Percentiles rank a stretch among this genome's conserved stretches.
phyloP scores from a whole-genome alignment of 1,140 invertebrate genomes.

The Sminthurides bifidus region DNA sequence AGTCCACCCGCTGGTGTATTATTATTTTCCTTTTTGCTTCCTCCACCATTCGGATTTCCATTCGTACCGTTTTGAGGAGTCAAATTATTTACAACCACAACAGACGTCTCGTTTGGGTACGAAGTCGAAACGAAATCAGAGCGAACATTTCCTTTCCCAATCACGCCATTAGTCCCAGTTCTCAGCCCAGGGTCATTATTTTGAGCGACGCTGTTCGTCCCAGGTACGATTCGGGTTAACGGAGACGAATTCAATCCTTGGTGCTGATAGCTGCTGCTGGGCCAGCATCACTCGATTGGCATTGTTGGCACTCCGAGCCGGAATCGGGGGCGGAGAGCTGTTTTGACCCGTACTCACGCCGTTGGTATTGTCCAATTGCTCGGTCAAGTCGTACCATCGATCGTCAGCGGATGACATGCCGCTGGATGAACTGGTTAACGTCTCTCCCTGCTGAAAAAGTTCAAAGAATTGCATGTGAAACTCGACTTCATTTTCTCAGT shows the following conservation, averaged over 20 bases:
- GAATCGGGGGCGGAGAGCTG: constrained; percentile 44
- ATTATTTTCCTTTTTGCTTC: too few species aligned
- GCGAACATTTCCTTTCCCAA: background rate
- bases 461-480: background rate
- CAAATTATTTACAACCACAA: background rate
- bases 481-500: too few species aligned
- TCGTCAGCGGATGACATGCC: constrained; percentile 52
- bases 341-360: constrained; percentile 14
- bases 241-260: background rate
- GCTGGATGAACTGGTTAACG: constrained; percentile 50
- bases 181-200: constrained; percentile 8
- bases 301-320: constrained; percentile 34
- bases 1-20: too few species aligned
- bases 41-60: constrained; percentile 1
- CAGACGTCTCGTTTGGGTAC: background rate
- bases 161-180: background rate
- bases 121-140: background rate
- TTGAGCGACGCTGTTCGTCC: constrained; percentile 1
- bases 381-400: constrained; percentile 50
- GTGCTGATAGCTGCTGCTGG: background rate
- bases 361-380: constrained; percentile 32
- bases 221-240: background rate
- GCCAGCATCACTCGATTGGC: constrained; percentile 1
- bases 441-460: constrained; percentile 36
- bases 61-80: background rate